Conservation (phyloP, 2,888 invertebrate genomes). For the Petrolisthes manimaculis region DNA sequence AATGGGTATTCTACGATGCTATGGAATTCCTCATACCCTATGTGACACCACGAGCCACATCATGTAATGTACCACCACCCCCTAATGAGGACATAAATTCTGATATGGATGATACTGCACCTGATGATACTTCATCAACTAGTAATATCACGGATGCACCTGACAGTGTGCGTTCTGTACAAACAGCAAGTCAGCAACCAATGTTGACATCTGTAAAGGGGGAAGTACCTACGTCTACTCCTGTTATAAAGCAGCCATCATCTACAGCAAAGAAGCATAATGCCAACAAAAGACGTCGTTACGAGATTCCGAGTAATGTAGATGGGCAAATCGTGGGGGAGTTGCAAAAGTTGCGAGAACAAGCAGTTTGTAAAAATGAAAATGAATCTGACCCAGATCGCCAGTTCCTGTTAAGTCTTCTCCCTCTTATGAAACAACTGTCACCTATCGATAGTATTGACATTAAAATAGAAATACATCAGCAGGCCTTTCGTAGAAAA, state of each 20-base stretch:
- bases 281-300: constrained; percentile 28
- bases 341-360: constrained; percentile 35
- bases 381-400: constrained; percentile 43
- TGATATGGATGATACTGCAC: constrained; percentile 25
- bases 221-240: background rate
- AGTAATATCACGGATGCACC: constrained; percentile 21
- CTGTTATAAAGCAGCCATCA: constrained; percentile 20
- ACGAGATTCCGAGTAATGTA: constrained; percentile 28
- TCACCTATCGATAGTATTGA: constrained; percentile 24
- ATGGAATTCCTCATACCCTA: constrained; percentile 44
- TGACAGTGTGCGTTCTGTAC: constrained; percentile 14
- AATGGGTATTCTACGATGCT: constrained; percentile 39
- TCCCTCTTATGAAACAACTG: constrained; percentile 37
- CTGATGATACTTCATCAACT: constrained; percentile 36
- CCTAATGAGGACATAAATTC: constrained; percentile 39
- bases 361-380: constrained; percentile 40
- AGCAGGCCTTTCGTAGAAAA: constrained; percentile 45
- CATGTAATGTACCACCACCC: constrained; percentile 26
- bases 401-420: constrained; percentile 39
- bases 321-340: constrained; percentile 29
- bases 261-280: constrained; percentile 39
- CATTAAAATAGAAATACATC: constrained; percentile 40
- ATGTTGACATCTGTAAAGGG: background rate
- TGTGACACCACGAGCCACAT: constrained; percentile 48
- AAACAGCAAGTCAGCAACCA: constrained; percentile 24